phyloP scores from a whole-genome alignment of 2,797 vertebrate genomes.

The Notolabrus celidotus region DNA sequence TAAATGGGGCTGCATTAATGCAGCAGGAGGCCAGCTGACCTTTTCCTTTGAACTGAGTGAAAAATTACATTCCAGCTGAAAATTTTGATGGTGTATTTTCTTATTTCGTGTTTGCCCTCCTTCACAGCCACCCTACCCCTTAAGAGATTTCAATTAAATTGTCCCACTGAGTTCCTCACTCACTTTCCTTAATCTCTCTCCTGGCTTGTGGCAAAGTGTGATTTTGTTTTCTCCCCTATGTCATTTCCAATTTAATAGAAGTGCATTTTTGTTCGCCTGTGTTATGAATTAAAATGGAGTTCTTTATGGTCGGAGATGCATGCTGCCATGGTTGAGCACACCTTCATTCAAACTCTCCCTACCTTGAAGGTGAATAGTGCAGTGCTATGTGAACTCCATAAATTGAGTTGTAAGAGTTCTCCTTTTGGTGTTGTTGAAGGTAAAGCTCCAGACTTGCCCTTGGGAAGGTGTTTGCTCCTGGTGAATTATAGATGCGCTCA shows the following conservation, averaged over 20 bases:
- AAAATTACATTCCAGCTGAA: slow-evolving; percentile 77
- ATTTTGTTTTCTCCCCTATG: slow-evolving; percentile 68
- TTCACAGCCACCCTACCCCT: slow-evolving; percentile 48
- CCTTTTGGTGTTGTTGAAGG: slow-evolving; percentile 66
- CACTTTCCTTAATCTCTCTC: slow-evolving; percentile 72
- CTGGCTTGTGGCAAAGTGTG: slow-evolving; percentile 72
- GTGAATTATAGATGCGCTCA: slow-evolving; percentile 70
- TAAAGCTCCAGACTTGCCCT: slow-evolving; percentile 64
- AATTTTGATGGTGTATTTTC: slow-evolving; percentile 39
- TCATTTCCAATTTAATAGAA: slow-evolving; percentile 82
- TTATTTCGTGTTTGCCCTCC: slow-evolving; percentile 26
- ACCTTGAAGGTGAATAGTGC: slow-evolving; percentile 80
- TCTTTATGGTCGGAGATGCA: slow-evolving; percentile 70
- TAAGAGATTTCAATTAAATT: slow-evolving; percentile 77
- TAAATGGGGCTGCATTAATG: slow-evolving; percentile 80
- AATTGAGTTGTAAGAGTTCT: slow-evolving; percentile 75
- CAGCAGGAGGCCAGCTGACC: slow-evolving; percentile 77
- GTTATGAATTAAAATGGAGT: slow-evolving; percentile 80
- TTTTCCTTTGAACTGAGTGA: slow-evolving; percentile 76
- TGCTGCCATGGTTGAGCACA: slow-evolving; percentile 71
- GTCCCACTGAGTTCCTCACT: slow-evolving; percentile 72
- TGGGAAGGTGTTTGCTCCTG: slow-evolving; percentile 59
- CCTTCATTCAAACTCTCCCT: slow-evolving; percentile 76
- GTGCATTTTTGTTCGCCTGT: slow-evolving; percentile 73
- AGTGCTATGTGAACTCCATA: slow-evolving; percentile 72